phyloP scores from a whole-genome alignment of 1,140 invertebrate genomes.

The Agrypnia vestita region DNA sequence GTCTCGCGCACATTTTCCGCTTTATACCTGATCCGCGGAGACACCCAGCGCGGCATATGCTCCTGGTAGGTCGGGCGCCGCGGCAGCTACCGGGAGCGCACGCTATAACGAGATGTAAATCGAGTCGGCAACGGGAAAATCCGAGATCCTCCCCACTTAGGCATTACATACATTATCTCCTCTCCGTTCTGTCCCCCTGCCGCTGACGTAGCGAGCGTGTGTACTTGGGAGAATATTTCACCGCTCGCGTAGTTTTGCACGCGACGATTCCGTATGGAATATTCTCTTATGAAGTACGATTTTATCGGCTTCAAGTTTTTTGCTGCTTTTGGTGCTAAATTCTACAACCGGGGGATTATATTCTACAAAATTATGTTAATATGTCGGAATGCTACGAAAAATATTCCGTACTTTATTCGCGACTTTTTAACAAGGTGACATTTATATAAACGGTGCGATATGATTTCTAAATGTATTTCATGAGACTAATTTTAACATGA shows the following conservation, averaged over 20 bases:
- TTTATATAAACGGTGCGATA: too few species aligned
- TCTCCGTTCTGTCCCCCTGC: conserved; percentile 38
- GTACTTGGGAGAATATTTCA: conserved; percentile 40
- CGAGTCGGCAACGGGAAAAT: conserved; percentile 52
- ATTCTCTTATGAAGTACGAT: conserved; percentile 32
- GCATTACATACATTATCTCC: conserved; percentile 54
- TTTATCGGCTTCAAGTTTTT: conserved; percentile 43
- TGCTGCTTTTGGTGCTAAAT: conserved; percentile 36
- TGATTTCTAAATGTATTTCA: too few species aligned
- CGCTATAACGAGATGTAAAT: conserved; percentile 51
- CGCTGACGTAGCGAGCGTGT: conserved; percentile 27
- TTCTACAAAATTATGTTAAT: conserved; percentile 49
- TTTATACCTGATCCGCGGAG: conserved; percentile 24
- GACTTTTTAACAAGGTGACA: conserved; percentile 11
- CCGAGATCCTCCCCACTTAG: conserved; percentile 49
- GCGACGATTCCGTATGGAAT: conserved; percentile 40
- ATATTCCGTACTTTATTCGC: not conserved
- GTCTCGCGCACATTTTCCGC: conserved; percentile 32
- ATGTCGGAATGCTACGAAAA: conserved; percentile 28
- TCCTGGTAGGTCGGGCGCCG: conserved; percentile 6
- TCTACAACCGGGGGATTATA: conserved; percentile 38
- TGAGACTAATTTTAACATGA: too few species aligned
- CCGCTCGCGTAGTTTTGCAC: conserved; percentile 1
- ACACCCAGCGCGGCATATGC: conserved; percentile 7
- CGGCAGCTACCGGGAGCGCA: conserved; percentile 5